Evolutionary conservation across 2,797 vertebrate genomes (phyloP).

Genomic region (Gallinago nigripennis): DNA sequence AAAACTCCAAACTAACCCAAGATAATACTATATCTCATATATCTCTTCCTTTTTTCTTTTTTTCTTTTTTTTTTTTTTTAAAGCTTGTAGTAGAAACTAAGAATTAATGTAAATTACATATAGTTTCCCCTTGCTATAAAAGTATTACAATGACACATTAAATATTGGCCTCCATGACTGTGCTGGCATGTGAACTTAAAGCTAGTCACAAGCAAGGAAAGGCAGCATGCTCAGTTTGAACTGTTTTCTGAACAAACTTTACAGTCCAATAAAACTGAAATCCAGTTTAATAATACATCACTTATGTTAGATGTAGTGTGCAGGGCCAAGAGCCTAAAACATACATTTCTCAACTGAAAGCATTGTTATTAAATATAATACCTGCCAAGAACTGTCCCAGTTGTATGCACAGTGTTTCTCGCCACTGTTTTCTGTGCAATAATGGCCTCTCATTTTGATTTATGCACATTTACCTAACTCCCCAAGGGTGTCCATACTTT

Average conservation of each 20-base stretch:
- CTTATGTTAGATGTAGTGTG: background rate
- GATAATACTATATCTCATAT: background rate
- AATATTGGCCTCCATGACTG: background rate
- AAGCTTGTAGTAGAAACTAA: background rate
- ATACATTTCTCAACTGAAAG: background rate
- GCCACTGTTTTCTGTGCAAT: background rate
- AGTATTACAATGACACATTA: background rate
- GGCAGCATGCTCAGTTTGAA: background rate
- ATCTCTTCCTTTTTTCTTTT: background rate
- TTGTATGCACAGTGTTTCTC: background rate
- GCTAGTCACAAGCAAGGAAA: background rate
- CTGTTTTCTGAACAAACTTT: background rate
- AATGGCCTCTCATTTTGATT: constrained; percentile 7
- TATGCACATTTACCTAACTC: background rate
- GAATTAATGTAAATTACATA: background rate
- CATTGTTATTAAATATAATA: constrained; percentile 28
- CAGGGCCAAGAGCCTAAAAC: background rate
- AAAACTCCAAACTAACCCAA: background rate
- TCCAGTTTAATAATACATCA: background rate
- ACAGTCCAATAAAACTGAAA: background rate
- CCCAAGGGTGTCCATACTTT: background rate
- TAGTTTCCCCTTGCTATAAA: background rate
- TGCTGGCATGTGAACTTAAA: background rate
- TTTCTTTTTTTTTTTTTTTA: background rate
- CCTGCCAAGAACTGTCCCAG: background rate